phyloP scores from a whole-genome alignment of 92 coral and sea anemone species.

The Anthopleura xanthogrammica region DNA sequence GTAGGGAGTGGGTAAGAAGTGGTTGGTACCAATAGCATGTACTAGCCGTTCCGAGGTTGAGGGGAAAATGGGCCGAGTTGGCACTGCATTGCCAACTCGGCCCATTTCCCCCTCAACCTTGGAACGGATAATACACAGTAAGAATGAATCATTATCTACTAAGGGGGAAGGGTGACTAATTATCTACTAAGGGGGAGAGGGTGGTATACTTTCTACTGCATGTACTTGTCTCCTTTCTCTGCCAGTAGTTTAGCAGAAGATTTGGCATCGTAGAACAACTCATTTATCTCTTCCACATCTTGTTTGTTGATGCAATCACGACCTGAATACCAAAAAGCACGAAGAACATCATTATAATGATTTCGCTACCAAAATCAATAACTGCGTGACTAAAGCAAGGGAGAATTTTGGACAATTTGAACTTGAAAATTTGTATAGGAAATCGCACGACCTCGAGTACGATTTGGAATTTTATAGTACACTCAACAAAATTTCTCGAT shows the following conservation, averaged over 20 bases:
- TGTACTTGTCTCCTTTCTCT: slow-evolving; percentile 96
- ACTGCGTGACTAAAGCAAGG: too few species aligned
- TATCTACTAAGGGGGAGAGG: not conserved
- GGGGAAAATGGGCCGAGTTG: too few species aligned
- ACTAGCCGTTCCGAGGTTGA: too few species aligned
- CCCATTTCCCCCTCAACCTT: too few species aligned
- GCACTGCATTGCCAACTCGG: too few species aligned
- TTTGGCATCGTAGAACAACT: slow-evolving; percentile 95
- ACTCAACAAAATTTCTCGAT: too few species aligned
- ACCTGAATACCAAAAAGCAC: slow-evolving; percentile 45
- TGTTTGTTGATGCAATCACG: slow-evolving; percentile 83
- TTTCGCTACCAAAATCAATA: not conserved
- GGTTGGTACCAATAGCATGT: too few species aligned
- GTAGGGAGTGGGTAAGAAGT: too few species aligned
- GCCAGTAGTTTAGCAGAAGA: slow-evolving; percentile 97
- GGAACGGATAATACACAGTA: too few species aligned
- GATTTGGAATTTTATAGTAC: too few species aligned
- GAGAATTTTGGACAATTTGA: too few species aligned
- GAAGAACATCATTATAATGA: not conserved
- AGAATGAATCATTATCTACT: too few species aligned
- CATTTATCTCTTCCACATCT: slow-evolving; percentile 96
- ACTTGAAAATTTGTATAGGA: not conserved
- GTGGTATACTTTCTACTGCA: slow-evolving; percentile 41
- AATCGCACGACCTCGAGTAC: not conserved
- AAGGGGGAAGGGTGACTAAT: not conserved